phyloP scores from a whole-genome alignment of 2,888 invertebrate species.

The Erebia epiphron region DNA sequence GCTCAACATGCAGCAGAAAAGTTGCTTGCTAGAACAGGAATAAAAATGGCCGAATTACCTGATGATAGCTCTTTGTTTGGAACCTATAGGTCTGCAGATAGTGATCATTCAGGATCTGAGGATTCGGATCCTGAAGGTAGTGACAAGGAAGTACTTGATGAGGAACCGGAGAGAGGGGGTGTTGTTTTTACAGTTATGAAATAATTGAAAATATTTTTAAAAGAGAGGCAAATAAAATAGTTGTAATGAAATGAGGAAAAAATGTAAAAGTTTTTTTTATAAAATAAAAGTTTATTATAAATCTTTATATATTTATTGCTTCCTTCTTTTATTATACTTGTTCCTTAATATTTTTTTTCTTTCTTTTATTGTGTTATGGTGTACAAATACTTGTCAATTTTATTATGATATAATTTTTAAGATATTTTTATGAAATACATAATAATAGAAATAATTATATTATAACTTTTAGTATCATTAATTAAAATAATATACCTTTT shows the following conservation, averaged over 20 bases:
- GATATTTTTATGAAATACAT: too few relatives aligned
- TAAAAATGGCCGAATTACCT: slow-evolving; percentile 64
- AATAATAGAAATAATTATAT: too few relatives aligned
- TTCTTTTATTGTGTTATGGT: too few relatives aligned
- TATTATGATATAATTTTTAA: too few relatives aligned
- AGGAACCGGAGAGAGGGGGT: slow-evolving; percentile 81
- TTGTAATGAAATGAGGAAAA: neutral
- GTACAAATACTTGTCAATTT: too few relatives aligned
- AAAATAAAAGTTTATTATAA: too few relatives aligned
- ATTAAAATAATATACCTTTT: too few relatives aligned
- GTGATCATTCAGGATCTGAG: slow-evolving; percentile 60
- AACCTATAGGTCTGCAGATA: slow-evolving; percentile 64
- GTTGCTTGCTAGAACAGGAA: slow-evolving; percentile 64
- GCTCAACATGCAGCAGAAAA: slow-evolving; percentile 82
- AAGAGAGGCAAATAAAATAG: neutral
- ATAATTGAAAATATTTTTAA: slow-evolving; percentile 2
- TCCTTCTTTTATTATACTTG: too few relatives aligned
- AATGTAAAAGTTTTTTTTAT: too few relatives aligned
- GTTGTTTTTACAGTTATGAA: slow-evolving; percentile 79
- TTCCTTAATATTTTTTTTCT: too few relatives aligned
- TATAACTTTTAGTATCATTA: too few relatives aligned
- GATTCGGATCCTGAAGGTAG: slow-evolving; percentile 71
- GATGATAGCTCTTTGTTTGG: slow-evolving; percentile 60
- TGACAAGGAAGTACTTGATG: slow-evolving; percentile 82
- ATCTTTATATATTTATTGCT: too few relatives aligned